A percentile compares a stretch with the other conserved stretches of the same genome.
These are phyloP conservation scores for Andrena trimmerana DNA, from an alignment of 2,888 invertebrate species.

Conservation along the genomic window DNA sequence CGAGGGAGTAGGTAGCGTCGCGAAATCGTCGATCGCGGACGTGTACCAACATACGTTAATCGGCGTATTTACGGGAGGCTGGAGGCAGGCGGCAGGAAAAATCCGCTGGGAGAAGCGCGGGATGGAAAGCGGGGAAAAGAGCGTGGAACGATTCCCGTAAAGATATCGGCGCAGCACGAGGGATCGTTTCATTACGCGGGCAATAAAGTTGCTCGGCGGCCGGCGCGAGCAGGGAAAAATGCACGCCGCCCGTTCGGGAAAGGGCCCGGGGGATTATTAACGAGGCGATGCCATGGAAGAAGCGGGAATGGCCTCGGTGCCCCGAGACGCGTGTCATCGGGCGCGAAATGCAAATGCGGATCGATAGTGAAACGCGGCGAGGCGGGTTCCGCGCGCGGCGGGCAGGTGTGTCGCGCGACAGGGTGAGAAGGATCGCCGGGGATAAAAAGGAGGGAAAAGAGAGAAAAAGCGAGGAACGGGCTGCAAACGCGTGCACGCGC, in stretches of 20 bases:
- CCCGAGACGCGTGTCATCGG: neutral
- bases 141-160: conserved; percentile 1
- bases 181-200: conserved; percentile 6
- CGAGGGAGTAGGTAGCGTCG: neutral
- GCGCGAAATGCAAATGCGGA: conserved; percentile 19
- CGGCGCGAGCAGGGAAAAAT: neutral
- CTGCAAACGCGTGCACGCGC: conserved; percentile 30
- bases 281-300: neutral
- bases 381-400: conserved; percentile 13
- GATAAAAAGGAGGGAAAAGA: conserved; percentile 16
- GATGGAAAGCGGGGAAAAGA: neutral
- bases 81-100: neutral
- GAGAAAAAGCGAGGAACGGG: conserved; percentile 17
- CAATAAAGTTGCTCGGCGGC: neutral
- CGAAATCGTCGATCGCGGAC: neutral
- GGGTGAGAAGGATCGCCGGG: neutral
- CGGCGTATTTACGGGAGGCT: neutral
- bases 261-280: neutral
- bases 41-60: neutral
- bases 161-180: conserved; percentile 10
- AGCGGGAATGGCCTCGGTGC: neutral
- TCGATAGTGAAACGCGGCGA: conserved; percentile 9
- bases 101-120: neutral
- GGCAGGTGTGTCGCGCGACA: neutral
- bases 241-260: neutral